Percentiles rank a stretch among this genome's conserved stretches.
Evolutionary conservation across 2,797 vertebrate genomes (phyloP).

Genomic region (Eremophila alpestris): DNA sequence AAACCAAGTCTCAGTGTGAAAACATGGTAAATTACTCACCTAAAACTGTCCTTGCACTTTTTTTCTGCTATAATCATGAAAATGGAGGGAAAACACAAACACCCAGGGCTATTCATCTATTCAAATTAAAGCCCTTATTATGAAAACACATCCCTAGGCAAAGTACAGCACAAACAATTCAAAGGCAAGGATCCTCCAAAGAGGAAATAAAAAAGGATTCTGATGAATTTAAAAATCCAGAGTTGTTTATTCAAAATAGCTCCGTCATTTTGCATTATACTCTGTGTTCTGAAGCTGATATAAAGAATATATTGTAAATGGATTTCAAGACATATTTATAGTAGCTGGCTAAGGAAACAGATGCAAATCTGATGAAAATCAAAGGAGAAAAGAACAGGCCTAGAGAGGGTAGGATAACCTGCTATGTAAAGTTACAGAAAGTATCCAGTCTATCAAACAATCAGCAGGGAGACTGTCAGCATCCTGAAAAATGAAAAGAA

Average conservation of each 20-base stretch:
- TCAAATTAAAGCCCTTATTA: neutral
- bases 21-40: neutral
- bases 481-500: neutral
- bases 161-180: neutral
- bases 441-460: constrained; percentile 32
- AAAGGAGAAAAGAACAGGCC: neutral
- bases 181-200: neutral
- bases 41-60: neutral
- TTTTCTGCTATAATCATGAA: neutral
- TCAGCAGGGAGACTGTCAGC: constrained; percentile 19
- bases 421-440: constrained; percentile 37
- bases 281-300: neutral
- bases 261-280: neutral
- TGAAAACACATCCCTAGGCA: neutral
- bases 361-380: constrained; percentile 49
- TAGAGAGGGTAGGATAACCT: constrained; percentile 3
- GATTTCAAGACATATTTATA: constrained; percentile 2
- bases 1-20: neutral
- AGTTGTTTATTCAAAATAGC: neutral
- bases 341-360: neutral
- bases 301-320: neutral
- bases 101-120: neutral
- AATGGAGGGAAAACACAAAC: neutral
- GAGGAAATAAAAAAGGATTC: neutral
- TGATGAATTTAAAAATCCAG: neutral